Conservation (phyloP, 2,113 vertebrate genomes). For the Xenopus laevis region DNA sequence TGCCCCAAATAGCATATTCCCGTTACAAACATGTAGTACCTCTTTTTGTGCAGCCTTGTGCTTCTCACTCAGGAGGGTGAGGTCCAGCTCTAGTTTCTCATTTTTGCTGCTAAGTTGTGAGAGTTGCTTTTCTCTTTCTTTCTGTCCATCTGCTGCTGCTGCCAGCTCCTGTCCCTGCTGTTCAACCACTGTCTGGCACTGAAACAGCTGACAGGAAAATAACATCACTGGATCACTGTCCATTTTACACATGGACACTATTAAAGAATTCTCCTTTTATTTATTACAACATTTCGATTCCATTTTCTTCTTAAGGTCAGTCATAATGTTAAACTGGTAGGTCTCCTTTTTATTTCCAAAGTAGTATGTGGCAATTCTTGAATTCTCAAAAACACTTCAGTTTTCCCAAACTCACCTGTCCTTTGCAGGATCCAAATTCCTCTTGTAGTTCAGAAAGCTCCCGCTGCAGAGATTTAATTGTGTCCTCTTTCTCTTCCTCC, state of each 20-base stretch:
- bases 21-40: background rate
- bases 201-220: constrained; percentile 37
- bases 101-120: constrained; percentile 16
- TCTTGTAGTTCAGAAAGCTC: constrained; percentile 25
- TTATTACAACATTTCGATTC: background rate
- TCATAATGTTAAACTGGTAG: no score
- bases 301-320: background rate
- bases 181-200: constrained; percentile 45
- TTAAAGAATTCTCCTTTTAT: background rate
- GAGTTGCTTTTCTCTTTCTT: constrained; percentile 32
- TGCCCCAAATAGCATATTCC: no score
- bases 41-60: constrained; percentile 45
- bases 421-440: constrained; percentile 50
- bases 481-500: constrained; percentile 8
- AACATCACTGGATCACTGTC: no score
- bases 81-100: constrained; percentile 33
- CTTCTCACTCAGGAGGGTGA: constrained; percentile 43
- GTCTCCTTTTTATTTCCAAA: no score
- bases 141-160: constrained; percentile 44
- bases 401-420: constrained; percentile 42
- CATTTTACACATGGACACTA: no score
- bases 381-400: no score
- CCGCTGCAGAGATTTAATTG: constrained; percentile 2
- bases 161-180: constrained; percentile 43
- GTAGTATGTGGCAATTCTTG: no score